A percentile compares a stretch with the other conserved stretches of the same genome.
phyloP scores from a whole-genome alignment of 30 jellyfish, hydroid and myxozoan genomes.

The Chrysaora quinquecirrha region DNA sequence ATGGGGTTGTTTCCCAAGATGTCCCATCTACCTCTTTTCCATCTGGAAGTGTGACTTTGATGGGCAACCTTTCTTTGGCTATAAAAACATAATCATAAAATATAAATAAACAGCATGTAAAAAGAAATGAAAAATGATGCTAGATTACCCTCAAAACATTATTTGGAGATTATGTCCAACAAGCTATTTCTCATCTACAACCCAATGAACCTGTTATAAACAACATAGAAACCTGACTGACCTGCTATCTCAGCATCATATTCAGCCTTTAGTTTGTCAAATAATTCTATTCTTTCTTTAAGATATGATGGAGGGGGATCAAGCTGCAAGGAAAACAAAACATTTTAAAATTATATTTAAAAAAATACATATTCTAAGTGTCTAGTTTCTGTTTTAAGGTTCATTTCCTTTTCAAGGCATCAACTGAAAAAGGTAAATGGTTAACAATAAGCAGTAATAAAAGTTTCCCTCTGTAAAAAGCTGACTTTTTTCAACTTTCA shows the following conservation, averaged over 20 bases:
- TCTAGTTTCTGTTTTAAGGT: too few relatives aligned
- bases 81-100: conserved; percentile 3
- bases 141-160: too few relatives aligned
- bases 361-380: too few relatives aligned
- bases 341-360: not conserved
- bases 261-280: conserved; percentile 83
- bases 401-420: not conserved
- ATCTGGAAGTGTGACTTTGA: conserved; percentile 89
- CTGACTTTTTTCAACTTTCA: too few relatives aligned
- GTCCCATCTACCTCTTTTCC: conserved; percentile 93
- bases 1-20: conserved; percentile 98
- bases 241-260: conserved; percentile 86
- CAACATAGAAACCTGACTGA: too few relatives aligned
- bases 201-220: too few relatives aligned
- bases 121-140: too few relatives aligned
- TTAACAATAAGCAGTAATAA: too few relatives aligned
- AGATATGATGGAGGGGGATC: conserved; percentile 87
- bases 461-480: not conserved
- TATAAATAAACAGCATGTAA: too few relatives aligned
- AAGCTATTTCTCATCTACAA: too few relatives aligned
- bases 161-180: too few relatives aligned
- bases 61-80: conserved; percentile 86
- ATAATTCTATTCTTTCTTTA: conserved; percentile 74
- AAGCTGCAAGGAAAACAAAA: conserved; percentile 52
- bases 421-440: not conserved